Conservation (phyloP, 1,140 invertebrate species). For the Caenorhabditis latens region DNA sequence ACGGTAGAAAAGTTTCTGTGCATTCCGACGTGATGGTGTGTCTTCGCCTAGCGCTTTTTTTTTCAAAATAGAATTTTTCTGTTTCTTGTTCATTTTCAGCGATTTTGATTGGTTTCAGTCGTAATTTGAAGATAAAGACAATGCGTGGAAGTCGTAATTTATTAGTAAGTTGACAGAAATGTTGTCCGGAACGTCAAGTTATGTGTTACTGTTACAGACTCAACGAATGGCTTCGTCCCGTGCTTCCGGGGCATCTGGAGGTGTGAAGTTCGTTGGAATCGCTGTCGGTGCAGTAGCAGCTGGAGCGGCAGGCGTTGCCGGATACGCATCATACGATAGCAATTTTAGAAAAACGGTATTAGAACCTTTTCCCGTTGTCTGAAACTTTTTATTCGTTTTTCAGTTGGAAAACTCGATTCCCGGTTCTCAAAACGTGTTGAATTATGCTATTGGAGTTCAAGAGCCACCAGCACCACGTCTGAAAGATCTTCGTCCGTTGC, state of each 20-base stretch:
- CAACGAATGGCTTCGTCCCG: conserved; percentile 19
- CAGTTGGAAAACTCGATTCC: conserved; percentile 6
- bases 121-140: background rate
- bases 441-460: conserved; percentile 10
- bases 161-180: background rate
- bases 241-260: background rate
- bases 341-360: conserved; percentile 6
- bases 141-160: conserved; percentile 37
- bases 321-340: conserved; percentile 22
- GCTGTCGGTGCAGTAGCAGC: conserved; percentile 8
- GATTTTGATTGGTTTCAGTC: background rate
- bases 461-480: conserved; percentile 40
- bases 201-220: background rate
- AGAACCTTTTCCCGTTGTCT: too few species aligned
- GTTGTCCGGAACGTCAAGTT: background rate
- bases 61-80: too few species aligned
- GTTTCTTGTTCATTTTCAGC: background rate
- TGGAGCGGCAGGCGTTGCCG: conserved; percentile 1
- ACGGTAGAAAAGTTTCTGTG: too few species aligned
- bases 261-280: conserved; percentile 30
- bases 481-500: conserved; percentile 15
- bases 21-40: too few species aligned
- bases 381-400: background rate
- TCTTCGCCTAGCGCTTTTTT: too few species aligned
- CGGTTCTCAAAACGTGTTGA: background rate